Conservation (phyloP, 2,888 invertebrate species). For the Halocaridina rubra region DNA sequence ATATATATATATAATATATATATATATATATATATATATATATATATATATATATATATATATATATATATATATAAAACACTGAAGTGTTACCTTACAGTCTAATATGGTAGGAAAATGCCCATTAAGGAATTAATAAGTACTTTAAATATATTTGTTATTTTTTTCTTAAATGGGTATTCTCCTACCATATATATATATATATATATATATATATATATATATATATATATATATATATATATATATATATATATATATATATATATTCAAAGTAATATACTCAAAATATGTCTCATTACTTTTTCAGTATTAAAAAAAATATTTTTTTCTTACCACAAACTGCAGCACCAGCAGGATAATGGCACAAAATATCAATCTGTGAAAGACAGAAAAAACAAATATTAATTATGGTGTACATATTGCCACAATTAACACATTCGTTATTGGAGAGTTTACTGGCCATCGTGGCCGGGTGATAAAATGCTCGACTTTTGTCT, state of each 20-base stretch:
- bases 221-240: background rate
- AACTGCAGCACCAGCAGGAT: constrained; percentile 44
- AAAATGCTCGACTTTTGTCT: too few relatives aligned
- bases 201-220: background rate
- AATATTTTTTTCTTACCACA: constrained; percentile 46
- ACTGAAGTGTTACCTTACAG: too few relatives aligned
- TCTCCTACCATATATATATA: background rate
- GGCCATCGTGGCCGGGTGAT: too few relatives aligned
- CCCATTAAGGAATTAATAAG: too few relatives aligned
- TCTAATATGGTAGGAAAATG: too few relatives aligned
- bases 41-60: background rate
- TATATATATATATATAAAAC: background rate
- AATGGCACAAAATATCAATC: constrained; percentile 36
- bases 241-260: background rate
- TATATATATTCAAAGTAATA: background rate
- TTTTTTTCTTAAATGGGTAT: too few relatives aligned
- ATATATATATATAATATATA: background rate
- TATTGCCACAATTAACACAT: too few relatives aligned
- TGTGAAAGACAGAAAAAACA: background rate
- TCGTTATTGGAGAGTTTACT: too few relatives aligned
- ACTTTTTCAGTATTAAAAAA: too few relatives aligned
- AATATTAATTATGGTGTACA: background rate
- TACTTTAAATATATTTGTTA: too few relatives aligned
- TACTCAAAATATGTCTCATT: too few relatives aligned
- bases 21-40: background rate